These are phyloP conservation scores for Bucco capensis DNA, from an alignment of 2,113 vertebrate species.

Conservation along the genomic window DNA sequence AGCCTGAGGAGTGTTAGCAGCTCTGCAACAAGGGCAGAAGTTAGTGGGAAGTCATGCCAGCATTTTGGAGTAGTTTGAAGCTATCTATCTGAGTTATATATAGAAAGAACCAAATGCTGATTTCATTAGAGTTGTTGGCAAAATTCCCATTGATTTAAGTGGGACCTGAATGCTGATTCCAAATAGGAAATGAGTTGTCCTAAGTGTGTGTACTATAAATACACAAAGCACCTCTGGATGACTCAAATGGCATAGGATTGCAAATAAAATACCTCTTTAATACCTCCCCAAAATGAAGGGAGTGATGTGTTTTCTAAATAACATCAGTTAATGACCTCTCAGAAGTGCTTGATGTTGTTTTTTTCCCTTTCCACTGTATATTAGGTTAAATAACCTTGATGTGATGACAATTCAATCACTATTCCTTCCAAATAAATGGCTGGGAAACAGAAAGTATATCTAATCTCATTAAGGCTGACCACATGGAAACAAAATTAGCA, in stretches of 20 bases:
- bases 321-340: neutral
- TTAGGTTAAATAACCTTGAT: neutral
- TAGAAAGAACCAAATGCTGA: neutral
- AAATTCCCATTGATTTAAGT: neutral
- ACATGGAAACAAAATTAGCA: neutral
- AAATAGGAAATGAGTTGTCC: slow-evolving; percentile 1
- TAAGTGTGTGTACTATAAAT: neutral
- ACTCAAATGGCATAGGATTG: neutral
- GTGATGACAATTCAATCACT: neutral
- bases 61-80: neutral
- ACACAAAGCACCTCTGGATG: neutral
- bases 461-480: neutral
- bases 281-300: neutral
- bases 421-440: neutral
- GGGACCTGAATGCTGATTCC: neutral
- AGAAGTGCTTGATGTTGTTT: neutral
- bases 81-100: neutral
- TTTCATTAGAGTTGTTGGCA: slow-evolving; percentile 8
- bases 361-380: neutral
- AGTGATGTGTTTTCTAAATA: neutral
- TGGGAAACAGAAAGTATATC: slow-evolving; percentile 12
- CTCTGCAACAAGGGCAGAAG: neutral
- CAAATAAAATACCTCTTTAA: neutral
- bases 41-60: neutral
- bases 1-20: neutral